Evolutionary conservation across 2,113 vertebrate genomes (phyloP).

Genomic region (Salvelinus sp.): DNA sequence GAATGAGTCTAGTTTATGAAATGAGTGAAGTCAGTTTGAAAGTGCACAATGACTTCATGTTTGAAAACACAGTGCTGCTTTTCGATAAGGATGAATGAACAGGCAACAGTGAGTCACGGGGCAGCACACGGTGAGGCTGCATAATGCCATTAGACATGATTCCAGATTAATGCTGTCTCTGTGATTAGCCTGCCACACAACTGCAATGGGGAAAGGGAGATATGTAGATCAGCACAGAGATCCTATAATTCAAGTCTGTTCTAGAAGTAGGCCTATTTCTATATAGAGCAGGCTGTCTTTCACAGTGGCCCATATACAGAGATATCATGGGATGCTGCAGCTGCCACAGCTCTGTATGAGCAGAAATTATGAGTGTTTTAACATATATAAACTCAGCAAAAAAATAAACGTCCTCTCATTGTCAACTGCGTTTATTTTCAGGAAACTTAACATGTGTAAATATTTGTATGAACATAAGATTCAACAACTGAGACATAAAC

Average conservation of each 20-base stretch:
- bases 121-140: conserved; percentile 23
- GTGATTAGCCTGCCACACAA: neutral
- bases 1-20: neutral
- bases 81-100: conserved; percentile 49
- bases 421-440: too few relatives aligned
- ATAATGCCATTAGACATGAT: conserved; percentile 50
- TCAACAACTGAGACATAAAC: too few relatives aligned
- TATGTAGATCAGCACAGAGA: neutral
- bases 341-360: neutral
- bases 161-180: conserved; percentile 31
- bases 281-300: neutral
- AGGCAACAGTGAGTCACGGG: conserved; percentile 51
- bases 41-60: conserved; percentile 38
- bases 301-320: neutral
- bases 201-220: neutral
- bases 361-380: neutral
- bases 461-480: too few relatives aligned
- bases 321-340: neutral
- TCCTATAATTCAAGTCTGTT: too few relatives aligned
- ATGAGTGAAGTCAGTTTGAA: conserved; percentile 11
- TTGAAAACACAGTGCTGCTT: conserved; percentile 26
- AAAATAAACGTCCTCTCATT: too few relatives aligned
- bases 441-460: too few relatives aligned
- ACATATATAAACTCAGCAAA: too few relatives aligned
- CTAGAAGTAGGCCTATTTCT: too few relatives aligned